A percentile compares a stretch with the other conserved stretches of the same genome.
Evolutionary conservation across 2,113 vertebrate genomes (phyloP).

Genomic region (Nansenia antarctica): DNA sequence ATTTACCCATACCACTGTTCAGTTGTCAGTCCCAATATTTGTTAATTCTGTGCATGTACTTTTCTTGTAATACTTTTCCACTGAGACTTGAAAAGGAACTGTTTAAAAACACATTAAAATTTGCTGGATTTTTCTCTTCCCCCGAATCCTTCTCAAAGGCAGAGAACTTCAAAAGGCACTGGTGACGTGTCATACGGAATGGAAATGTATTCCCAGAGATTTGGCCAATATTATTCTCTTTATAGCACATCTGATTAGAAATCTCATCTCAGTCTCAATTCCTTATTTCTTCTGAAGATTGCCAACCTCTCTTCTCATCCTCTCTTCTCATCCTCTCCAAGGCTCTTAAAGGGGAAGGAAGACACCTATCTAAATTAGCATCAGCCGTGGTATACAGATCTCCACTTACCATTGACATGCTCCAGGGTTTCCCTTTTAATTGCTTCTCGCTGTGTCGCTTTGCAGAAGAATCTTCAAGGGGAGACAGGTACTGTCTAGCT

Average conservation of each 20-base stretch:
- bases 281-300: background rate
- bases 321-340: background rate
- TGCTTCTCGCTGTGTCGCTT: conserved; percentile 1
- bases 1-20: too few relatives aligned
- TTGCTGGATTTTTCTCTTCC: background rate
- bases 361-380: conserved; percentile 6
- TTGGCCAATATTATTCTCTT: background rate
- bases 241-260: conserved; percentile 14
- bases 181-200: background rate
- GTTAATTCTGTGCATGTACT: too few relatives aligned
- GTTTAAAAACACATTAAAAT: too few relatives aligned
- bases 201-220: background rate
- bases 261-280: conserved; percentile 1
- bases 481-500: background rate
- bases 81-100: too few relatives aligned
- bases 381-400: conserved; percentile 1
- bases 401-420: background rate
- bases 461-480: conserved; percentile 1
- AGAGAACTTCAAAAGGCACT: background rate
- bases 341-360: background rate
- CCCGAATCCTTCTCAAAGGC: background rate
- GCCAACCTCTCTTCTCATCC: background rate
- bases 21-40: too few relatives aligned
- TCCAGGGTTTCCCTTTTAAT: background rate
- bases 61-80: too few relatives aligned